Evolutionary conservation across 1,140 invertebrate species (phyloP).

Genomic region (Argopecten irradians): DNA sequence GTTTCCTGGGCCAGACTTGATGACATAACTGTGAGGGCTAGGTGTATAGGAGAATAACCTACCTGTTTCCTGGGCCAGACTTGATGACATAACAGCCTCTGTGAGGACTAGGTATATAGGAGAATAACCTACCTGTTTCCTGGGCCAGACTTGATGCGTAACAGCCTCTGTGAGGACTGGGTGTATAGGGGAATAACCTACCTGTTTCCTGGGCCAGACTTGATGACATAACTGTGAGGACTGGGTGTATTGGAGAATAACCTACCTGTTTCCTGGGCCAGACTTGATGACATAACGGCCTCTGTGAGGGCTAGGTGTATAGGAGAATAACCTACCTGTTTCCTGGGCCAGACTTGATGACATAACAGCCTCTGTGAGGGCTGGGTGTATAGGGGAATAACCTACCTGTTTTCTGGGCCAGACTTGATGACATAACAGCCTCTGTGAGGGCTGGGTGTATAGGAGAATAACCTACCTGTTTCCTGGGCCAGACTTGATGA

Average conservation of each 20-base stretch:
- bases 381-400: not conserved
- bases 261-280: not conserved
- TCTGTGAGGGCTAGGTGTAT: not conserved
- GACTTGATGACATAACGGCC: not conserved
- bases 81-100: slow-evolving; percentile 56
- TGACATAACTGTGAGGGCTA: slow-evolving; percentile 57
- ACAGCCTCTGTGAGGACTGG: not conserved
- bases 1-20: slow-evolving; percentile 43
- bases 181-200: slow-evolving; percentile 27
- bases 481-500: slow-evolving; percentile 45
- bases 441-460: not conserved
- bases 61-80: slow-evolving; percentile 48
- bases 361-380: not conserved
- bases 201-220: slow-evolving; percentile 44
- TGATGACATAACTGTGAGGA: slow-evolving; percentile 55
- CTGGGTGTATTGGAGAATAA: slow-evolving; percentile 60
- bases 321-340: not conserved
- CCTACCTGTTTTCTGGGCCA: slow-evolving; percentile 15
- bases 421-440: not conserved
- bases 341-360: not conserved
- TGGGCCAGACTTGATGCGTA: not conserved
- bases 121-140: not conserved
- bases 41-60: slow-evolving; percentile 58
- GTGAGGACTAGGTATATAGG: slow-evolving; percentile 65
- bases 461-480: slow-evolving; percentile 36